These are phyloP conservation scores for Varecia variegata DNA, from an alignment of 2,797 vertebrate species.

Conservation along the genomic window DNA sequence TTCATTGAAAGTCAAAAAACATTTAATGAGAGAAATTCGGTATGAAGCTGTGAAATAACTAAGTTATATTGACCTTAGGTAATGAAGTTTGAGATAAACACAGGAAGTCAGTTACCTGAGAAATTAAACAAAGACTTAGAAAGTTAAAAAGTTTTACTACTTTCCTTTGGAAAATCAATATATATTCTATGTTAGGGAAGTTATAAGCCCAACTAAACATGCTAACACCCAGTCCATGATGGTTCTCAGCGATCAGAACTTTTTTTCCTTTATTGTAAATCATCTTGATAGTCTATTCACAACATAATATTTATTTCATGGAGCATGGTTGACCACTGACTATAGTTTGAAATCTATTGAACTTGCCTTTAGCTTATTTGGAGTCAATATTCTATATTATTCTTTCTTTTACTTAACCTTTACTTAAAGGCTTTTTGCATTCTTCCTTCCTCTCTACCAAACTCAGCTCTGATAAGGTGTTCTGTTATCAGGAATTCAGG, in stretches of 20 bases:
- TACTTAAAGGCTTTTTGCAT: not conserved
- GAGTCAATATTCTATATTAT: not conserved
- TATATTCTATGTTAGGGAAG: not conserved
- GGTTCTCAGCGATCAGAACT: not conserved
- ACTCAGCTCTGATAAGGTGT: not conserved
- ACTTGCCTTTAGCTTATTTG: not conserved
- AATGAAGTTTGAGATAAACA: not conserved
- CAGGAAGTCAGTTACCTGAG: not conserved
- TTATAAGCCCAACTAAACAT: not conserved
- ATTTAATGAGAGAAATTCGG: not conserved
- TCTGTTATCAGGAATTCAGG: not conserved
- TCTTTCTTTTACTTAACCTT: not conserved
- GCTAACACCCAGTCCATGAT: not conserved
- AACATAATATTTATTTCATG: not conserved
- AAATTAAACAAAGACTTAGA: not conserved
- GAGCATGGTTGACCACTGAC: not conserved
- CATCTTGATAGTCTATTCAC: not conserved
- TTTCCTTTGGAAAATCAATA: constrained; percentile 22
- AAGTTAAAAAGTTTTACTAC: not conserved
- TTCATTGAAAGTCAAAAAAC: not conserved
- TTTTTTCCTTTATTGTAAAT: not conserved
- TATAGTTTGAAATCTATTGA: not conserved
- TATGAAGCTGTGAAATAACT: not conserved
- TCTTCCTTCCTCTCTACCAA: not conserved
- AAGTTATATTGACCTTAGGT: not conserved